These are phyloP conservation scores for Caenorhabditis imperialis DNA, from an alignment of 2,888 invertebrate genomes.

Conservation along the genomic window DNA sequence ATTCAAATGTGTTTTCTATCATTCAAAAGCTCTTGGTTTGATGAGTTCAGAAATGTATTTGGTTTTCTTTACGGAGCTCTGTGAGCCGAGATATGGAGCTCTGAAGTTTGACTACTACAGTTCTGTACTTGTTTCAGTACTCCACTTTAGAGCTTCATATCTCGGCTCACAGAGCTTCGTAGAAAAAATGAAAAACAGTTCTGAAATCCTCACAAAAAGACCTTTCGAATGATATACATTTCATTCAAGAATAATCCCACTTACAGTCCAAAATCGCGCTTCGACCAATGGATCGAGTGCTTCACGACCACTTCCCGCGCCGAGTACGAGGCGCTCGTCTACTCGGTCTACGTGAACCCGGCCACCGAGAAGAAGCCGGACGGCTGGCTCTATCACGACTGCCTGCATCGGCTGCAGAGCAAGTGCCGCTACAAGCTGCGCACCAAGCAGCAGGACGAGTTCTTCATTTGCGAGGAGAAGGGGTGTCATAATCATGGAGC, in stretches of 20 bases:
- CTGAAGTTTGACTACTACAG: too few relatives aligned
- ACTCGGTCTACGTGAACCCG: constrained; percentile 64
- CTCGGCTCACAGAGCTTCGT: too few relatives aligned
- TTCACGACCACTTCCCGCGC: constrained; percentile 53
- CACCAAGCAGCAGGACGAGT: constrained; percentile 56
- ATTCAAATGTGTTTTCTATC: too few relatives aligned
- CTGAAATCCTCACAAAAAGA: too few relatives aligned
- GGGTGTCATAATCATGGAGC: constrained; percentile 62
- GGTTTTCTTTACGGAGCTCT: too few relatives aligned
- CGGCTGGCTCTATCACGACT: constrained; percentile 64
- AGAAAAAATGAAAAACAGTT: too few relatives aligned
- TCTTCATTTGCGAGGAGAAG: constrained; percentile 63
- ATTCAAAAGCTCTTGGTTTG: too few relatives aligned
- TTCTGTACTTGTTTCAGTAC: too few relatives aligned
- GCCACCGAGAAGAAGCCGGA: constrained; percentile 54
- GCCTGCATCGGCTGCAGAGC: constrained; percentile 63
- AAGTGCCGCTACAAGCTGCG: constrained; percentile 61
- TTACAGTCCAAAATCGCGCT: constrained; percentile 24
- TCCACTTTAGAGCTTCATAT: too few relatives aligned
- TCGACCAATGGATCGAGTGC: constrained; percentile 63
- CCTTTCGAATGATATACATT: too few relatives aligned
- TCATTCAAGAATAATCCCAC: constrained; percentile 1
- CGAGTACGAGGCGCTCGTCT: constrained; percentile 65
- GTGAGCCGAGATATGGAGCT: too few relatives aligned
- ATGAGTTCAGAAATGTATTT: too few relatives aligned